These are phyloP conservation scores for Numida meleagris DNA, from an alignment of 2,113 vertebrate species.

Conservation along the genomic window DNA sequence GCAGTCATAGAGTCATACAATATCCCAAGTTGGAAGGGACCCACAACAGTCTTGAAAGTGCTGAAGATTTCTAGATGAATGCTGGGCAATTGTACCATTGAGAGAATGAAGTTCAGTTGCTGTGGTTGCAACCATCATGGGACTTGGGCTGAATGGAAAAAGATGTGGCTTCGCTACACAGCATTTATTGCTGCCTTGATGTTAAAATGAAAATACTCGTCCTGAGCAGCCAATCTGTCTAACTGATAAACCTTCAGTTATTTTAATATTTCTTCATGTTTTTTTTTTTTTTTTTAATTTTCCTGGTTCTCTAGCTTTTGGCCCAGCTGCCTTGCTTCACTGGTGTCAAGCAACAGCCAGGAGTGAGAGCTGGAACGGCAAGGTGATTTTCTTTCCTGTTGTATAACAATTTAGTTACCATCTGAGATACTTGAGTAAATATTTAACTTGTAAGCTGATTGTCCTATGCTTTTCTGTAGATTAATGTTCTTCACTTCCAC, in stretches of 20 bases:
- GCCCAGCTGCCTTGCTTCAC: neutral
- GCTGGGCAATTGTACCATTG: neutral
- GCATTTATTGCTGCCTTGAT: neutral
- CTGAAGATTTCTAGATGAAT: neutral
- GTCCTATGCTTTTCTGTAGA: neutral
- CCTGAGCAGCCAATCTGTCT: neutral
- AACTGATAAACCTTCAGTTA: neutral
- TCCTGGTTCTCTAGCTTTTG: neutral
- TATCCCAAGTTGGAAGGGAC: neutral
- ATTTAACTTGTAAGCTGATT: neutral
- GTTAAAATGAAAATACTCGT: neutral
- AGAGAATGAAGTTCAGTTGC: neutral
- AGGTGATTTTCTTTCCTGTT: neutral
- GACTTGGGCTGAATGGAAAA: neutral
- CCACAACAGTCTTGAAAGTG: neutral
- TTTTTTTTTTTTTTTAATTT: neutral
- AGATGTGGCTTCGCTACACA: neutral
- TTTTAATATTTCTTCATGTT: neutral
- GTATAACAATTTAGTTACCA: neutral
- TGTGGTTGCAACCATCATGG: neutral
- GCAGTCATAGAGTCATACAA: neutral
- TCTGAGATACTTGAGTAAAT: neutral
- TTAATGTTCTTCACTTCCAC: neutral
- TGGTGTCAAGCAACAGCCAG: neutral
- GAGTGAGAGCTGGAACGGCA: neutral